These are phyloP conservation scores for Uropetala carovei DNA, from an alignment of 2,888 invertebrate species.

Conservation along the genomic window DNA sequence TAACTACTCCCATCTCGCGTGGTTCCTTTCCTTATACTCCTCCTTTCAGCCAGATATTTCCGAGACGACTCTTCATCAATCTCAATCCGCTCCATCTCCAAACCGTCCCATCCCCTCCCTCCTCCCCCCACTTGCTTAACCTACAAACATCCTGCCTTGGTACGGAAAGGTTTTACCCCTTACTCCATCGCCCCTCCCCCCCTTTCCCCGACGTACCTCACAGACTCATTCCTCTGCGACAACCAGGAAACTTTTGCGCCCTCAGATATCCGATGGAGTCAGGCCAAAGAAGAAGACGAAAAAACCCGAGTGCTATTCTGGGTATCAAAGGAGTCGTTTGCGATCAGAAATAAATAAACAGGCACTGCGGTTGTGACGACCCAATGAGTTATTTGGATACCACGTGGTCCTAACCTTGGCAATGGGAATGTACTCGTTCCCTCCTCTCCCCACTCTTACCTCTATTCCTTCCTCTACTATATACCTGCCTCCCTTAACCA, in stretches of 20 bases:
- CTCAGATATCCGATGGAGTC: slow-evolving; percentile 17
- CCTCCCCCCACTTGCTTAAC: background rate
- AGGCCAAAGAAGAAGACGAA: background rate
- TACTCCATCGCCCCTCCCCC: background rate
- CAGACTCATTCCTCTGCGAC: background rate
- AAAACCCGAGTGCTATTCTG: slow-evolving; percentile 21
- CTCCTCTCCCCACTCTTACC: background rate
- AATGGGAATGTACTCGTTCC: background rate
- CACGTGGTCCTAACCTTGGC: slow-evolving; percentile 59
- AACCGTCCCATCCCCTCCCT: background rate
- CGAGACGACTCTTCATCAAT: background rate
- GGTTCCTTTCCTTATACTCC: no score
- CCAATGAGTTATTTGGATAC: slow-evolving; percentile 6
- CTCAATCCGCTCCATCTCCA: background rate
- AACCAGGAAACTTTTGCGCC: background rate
- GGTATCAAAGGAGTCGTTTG: slow-evolving; percentile 47
- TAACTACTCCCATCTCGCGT: background rate
- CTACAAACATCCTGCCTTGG: background rate
- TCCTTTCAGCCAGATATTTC: no score
- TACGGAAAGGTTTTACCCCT: background rate
- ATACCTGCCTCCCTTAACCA: background rate
- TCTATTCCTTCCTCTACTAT: background rate
- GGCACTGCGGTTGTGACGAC: slow-evolving; percentile 32
- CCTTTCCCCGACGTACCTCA: background rate
- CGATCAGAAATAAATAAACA: slow-evolving; percentile 57